Percentiles rank a stretch among this genome's conserved stretches.
Evolutionary conservation across 1,140 invertebrate genomes (phyloP).

Genomic region (Lepidurus arcticus): DNA sequence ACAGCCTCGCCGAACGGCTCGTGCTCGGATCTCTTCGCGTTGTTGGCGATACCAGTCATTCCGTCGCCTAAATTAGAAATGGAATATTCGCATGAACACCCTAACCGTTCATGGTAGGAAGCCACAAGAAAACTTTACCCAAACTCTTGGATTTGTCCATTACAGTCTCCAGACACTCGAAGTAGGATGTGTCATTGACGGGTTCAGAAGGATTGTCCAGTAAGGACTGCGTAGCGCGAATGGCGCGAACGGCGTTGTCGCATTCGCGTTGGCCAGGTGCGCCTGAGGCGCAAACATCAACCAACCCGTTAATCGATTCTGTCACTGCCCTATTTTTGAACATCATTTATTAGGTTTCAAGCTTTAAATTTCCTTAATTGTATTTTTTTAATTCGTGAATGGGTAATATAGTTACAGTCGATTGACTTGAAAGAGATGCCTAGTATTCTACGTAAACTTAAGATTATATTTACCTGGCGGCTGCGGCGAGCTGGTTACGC

Average conservation of each 20-base stretch:
- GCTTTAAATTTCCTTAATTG: background rate
- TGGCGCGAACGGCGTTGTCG: conserved; percentile 90
- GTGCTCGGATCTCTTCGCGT: conserved; percentile 80
- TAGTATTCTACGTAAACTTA: background rate
- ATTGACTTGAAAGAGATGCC: conserved; percentile 1
- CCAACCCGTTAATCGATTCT: conserved; percentile 85
- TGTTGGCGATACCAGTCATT: conserved; percentile 88
- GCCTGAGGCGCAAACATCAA: conserved; percentile 73
- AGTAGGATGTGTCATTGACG: conserved; percentile 81
- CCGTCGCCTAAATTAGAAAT: conserved; percentile 61
- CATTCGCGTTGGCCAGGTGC: conserved; percentile 91
- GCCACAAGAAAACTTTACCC: conserved; percentile 43
- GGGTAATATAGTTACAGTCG: background rate
- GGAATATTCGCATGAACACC: background rate
- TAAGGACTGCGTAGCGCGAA: conserved; percentile 73
- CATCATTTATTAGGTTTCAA: conserved; percentile 34
- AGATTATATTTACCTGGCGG: conserved; percentile 51
- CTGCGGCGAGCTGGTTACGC: conserved; percentile 78
- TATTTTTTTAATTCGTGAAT: background rate
- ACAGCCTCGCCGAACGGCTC: conserved; percentile 83
- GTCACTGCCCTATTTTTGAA: conserved; percentile 60
- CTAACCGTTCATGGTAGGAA: background rate
- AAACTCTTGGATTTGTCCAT: conserved; percentile 87
- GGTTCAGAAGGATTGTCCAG: conserved; percentile 83
- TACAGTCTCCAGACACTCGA: conserved; percentile 87